Evolutionary conservation across 2,888 invertebrate genomes (phyloP).

Genomic region (Strigamia maritima): DNA sequence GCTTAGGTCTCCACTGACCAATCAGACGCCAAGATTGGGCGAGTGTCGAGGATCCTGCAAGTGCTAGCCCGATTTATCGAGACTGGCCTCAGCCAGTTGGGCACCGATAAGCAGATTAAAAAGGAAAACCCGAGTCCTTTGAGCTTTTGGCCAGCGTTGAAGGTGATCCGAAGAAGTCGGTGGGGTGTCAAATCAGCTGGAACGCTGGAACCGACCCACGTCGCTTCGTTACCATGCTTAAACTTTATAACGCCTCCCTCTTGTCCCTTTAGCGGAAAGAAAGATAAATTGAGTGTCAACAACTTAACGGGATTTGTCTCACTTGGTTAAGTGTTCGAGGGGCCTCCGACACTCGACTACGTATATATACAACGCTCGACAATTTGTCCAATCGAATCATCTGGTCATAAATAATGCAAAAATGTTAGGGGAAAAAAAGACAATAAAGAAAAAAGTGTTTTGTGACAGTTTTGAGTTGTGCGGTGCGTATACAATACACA

Average conservation of each 20-base stretch:
- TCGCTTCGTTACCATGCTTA: neutral
- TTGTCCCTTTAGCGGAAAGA: neutral
- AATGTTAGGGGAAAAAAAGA: neutral
- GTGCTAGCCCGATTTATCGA: constrained; percentile 10
- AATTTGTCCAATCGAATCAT: constrained; percentile 2
- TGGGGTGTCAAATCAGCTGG: constrained; percentile 6
- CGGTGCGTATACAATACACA: neutral
- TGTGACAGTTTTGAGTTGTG: neutral
- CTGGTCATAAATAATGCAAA: constrained; percentile 9
- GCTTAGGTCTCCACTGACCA: constrained; percentile 2
- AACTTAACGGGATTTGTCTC: constrained; percentile 10
- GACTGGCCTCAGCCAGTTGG: neutral
- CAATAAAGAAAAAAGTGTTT: neutral
- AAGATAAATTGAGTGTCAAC: constrained; percentile 10
- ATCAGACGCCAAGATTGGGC: constrained; percentile 15
- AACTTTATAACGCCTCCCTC: neutral
- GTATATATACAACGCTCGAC: neutral
- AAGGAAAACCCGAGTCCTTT: neutral
- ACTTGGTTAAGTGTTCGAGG: constrained; percentile 15
- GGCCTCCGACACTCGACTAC: neutral
- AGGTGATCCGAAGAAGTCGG: neutral
- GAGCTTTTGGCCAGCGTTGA: neutral
- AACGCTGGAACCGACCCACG: neutral
- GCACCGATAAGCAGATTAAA: constrained; percentile 10
- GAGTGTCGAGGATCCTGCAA: neutral